Evolutionary conservation across 2,888 invertebrate species (phyloP).

Genomic region (Thymelicus acteon): DNA sequence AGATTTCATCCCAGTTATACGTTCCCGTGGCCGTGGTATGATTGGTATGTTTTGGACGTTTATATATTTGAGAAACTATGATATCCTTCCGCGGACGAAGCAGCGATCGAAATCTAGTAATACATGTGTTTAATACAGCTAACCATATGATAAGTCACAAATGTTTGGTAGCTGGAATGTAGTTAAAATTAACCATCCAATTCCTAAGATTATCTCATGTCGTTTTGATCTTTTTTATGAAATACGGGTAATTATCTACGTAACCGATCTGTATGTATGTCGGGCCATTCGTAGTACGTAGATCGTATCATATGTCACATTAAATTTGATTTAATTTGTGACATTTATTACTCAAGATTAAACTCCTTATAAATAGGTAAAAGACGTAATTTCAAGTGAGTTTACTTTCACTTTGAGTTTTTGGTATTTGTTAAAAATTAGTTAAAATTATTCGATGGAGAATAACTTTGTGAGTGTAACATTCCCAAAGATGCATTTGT

Average conservation of each 20-base stretch:
- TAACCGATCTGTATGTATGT: slow-evolving; percentile 32
- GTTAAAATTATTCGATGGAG: too few species aligned
- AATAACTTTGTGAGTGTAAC: too few species aligned
- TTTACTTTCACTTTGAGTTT: neutral
- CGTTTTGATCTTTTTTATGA: slow-evolving; percentile 32
- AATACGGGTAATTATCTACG: slow-evolving; percentile 37
- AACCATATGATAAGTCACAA: slow-evolving; percentile 8
- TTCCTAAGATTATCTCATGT: slow-evolving; percentile 33
- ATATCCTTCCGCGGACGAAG: too few species aligned
- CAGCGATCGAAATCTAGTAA: neutral
- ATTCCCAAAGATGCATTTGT: too few species aligned
- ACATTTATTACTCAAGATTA: slow-evolving; percentile 22
- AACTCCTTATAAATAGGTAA: slow-evolving; percentile 23
- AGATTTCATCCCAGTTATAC: too few species aligned
- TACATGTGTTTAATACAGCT: neutral
- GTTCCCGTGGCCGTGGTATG: too few species aligned
- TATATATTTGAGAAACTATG: too few species aligned
- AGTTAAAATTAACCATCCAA: slow-evolving; percentile 28
- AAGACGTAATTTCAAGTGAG: neutral
- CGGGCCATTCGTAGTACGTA: slow-evolving; percentile 26
- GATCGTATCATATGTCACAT: slow-evolving; percentile 35
- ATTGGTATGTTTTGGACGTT: too few species aligned
- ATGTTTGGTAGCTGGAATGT: slow-evolving; percentile 21
- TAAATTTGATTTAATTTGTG: slow-evolving; percentile 33
- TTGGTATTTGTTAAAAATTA: neutral